Evolutionary conservation across 2,113 vertebrate genomes (phyloP).

Genomic region (Tragulus kanchil): DNA sequence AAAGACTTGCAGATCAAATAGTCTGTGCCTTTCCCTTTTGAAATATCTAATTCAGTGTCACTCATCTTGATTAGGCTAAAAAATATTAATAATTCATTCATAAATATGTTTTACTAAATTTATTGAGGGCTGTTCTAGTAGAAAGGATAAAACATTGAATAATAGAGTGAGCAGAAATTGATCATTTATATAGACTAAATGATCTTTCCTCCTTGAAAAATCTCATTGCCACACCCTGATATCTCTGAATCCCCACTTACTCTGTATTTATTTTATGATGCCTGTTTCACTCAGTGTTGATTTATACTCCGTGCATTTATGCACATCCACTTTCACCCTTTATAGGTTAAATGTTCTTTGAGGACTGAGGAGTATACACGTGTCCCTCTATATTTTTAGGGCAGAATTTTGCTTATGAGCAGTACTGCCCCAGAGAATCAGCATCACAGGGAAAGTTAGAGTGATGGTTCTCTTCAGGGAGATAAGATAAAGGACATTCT

Average conservation of each 20-base stretch:
- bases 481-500: background rate
- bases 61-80: conserved; percentile 16
- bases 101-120: conserved; percentile 28
- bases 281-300: background rate
- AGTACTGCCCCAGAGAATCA: background rate
- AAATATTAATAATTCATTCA: conserved; percentile 25
- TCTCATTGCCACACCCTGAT: background rate
- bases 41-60: conserved; percentile 43
- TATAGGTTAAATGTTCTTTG: background rate
- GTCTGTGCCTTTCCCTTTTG: background rate
- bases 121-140: background rate
- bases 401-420: background rate
- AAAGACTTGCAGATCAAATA: background rate
- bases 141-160: background rate
- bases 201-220: background rate
- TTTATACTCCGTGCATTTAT: background rate
- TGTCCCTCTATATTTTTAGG: background rate
- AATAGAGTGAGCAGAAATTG: background rate
- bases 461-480: background rate
- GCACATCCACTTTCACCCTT: background rate
- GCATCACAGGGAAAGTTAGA: background rate
- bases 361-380: background rate
- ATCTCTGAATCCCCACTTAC: background rate
- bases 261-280: background rate
- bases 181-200: background rate